Evolutionary conservation across 1,140 invertebrate genomes (phyloP), one percentile per base, ranked within the genome.

Genomic region (Atta colombica): DNA sequence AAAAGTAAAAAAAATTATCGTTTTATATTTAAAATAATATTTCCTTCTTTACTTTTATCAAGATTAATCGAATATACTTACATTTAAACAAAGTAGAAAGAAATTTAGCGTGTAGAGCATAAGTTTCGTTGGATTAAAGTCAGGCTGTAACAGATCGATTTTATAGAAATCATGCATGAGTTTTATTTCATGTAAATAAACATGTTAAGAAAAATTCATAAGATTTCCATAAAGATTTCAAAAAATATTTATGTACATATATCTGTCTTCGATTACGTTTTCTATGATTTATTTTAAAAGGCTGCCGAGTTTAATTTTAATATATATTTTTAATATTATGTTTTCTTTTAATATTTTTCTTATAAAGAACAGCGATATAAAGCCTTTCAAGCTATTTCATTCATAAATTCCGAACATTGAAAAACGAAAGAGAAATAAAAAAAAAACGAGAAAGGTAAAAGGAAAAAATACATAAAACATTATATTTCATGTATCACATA

Each of bases 61-160:
- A 45, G 2, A 5, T 69, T 71, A 28, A 4, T 60, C 1, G 10
- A 78, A 72, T 51, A 75, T 95, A 97, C 97, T 97, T 93, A 97
- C 97, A 89, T 97, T 97, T 87, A 97, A 92, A 55, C 96, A 95
- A 61, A 96, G 95, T 68, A 97, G 95, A 93, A 97, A 97, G 93
- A 97, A 97, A 91, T 97, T 96, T 89, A 97, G 82, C 3, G 96
- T 97, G 90, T 97, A 96, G 49, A 97, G 92, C 90, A 97, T 96
- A 4, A 96, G 96, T 21, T 95, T 96, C 51, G 96, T 95, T 3
- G 97, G 97, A 87, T 96, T 96, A 92, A 97, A 96, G 84, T 95
- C 93, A 31, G 96, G 91, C 97, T 97, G 95, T 87, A 96, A 97
- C 86, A 95, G 90, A 94, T 86, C 2, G 25, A 55, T 61, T 74